Base-by-base conservation (phyloP, 2,888 invertebrate species). In the Dastarcus helophoroides region DNA sequence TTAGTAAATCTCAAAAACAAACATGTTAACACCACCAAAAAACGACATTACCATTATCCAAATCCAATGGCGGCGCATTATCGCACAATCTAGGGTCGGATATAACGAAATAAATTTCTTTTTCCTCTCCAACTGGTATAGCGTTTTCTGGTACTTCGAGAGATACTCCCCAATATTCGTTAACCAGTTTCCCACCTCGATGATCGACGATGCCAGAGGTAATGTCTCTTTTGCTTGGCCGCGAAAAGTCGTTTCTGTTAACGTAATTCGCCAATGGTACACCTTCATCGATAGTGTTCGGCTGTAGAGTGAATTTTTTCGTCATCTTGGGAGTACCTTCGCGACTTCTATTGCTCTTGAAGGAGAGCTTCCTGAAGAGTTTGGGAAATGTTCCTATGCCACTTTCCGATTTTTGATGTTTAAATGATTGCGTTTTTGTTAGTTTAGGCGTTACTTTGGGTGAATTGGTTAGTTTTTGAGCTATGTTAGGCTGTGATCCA, bases 31-130 rank as follows among this genome's bases (percentile, higher is more conserved):
- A n/a, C n/a, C n/a, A n/a, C n/a, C n/a, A 25, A 24, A 23, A 17
- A 30, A 33, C 29, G 12, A 28, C 29, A 21, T 55, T 76, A 86
- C 86, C 88, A 71, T 85, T 88, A 65, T 86, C 84, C 68, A 81
- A 74, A 68, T 89, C 88, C 65, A 89, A 72, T 38, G 89, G 88
- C 43, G 89, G 86, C 54, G 76, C 75, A 42, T 51, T 64, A 15
- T 64, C 66, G 60, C 81, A 79, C 63, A 84, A 79, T 54, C 84
- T 72, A 43, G 82, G 80, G 60, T 81, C 81, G 46, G 80, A 78
- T 51, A 83, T 80, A 49, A 81, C 90, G 70, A 94, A 91, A 73
- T 90, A 93, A 57, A 94, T 80, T 61, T 90, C 89, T 66, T 91
- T 90, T 51, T 78, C 73, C 50, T 76, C 73, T 31, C 86, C 86